Evolutionary conservation across 2,888 invertebrate species (phyloP), one percentile per base, ranked within the genome.

Genomic region (Aspidiotus destructor): DNA sequence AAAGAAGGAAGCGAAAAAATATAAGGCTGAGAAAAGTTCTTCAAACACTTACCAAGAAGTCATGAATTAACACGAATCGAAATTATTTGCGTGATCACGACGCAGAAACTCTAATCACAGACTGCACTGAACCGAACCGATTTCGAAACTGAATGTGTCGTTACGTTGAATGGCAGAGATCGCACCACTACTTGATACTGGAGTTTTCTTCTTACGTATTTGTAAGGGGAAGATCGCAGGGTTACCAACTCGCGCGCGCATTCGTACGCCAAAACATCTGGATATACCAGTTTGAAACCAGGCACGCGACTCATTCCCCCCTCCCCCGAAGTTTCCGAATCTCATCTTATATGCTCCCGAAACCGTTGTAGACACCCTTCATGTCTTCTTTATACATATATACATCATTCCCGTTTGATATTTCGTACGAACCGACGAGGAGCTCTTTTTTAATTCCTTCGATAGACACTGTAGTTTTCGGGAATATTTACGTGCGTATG

Each of bases 241-340:
- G 67, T 60, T 67, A 60, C 67, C 67, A 67, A 67, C 67, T 67
- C 67, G 67, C 67, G 67, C 67, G 67, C 67, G 67, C 67, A 67
- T 44, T 60, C 58, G 60, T 60, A 67, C 67, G 60, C 67, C 67
- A 28, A 52, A 60, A 67, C 67, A 60, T 48, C 67, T 65, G 64
- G 64, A 65, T 55, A 16, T 54, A 41, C 60, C 58, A 44, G 60
- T 60, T 48, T 44, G 67, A 58, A 67, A 67, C 57, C 58, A 67
- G 67, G 67, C 67, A 67, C 67, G 67, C 67, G 67, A 58, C 67
- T 42, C 58, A n/a, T n/a, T 57, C 64, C 64, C 64, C 40, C 44
- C 67, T 67, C 48, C 17, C 28, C 42, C 58, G 44, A 58, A 48
- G 11, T 48, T n/a, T 28, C 44, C 60, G 44, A 58, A 48, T n/a